Conservation (phyloP, 1,140 invertebrate species). For the Coenobita brevimanus region DNA sequence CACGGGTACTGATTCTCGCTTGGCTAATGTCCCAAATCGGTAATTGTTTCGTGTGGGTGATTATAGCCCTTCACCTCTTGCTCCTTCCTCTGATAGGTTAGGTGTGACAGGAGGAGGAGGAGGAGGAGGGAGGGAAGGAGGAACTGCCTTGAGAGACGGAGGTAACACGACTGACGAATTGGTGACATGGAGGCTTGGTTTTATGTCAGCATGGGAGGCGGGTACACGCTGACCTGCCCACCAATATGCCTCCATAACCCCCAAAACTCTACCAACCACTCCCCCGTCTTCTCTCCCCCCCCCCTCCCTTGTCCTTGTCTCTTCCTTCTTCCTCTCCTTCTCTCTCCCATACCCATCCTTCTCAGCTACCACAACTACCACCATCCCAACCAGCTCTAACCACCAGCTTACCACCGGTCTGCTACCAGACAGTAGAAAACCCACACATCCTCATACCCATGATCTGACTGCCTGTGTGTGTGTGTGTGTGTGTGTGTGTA, state of each 20-base stretch:
- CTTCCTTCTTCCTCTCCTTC: not conserved
- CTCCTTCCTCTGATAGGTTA: too few species aligned
- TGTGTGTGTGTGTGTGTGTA: too few species aligned
- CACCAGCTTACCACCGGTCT: not conserved
- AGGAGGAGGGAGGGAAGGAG: slow-evolving; percentile 23
- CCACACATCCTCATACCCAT: too few species aligned
- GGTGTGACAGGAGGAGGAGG: not conserved
- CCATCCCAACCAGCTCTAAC: too few species aligned
- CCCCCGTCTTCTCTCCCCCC: not conserved
- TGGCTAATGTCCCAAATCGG: too few species aligned
- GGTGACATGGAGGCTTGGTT: slow-evolving; percentile 41
- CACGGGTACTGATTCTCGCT: too few species aligned
- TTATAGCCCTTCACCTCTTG: too few species aligned
- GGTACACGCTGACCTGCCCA: not conserved
- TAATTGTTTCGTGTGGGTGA: too few species aligned
- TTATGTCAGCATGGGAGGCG: slow-evolving; percentile 27
- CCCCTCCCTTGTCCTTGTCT: not conserved
- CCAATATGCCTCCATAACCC: slow-evolving; percentile 20
- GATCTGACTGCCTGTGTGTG: too few species aligned
- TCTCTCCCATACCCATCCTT: not conserved
- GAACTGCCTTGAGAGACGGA: slow-evolving; percentile 13
- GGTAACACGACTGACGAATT: slow-evolving; percentile 43
- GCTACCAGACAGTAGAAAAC: not conserved
- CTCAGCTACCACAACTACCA: not conserved
- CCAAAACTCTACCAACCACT: too few species aligned